Base-by-base conservation (phyloP, 1,140 invertebrate genomes). In the Aphis craccivora region DNA sequence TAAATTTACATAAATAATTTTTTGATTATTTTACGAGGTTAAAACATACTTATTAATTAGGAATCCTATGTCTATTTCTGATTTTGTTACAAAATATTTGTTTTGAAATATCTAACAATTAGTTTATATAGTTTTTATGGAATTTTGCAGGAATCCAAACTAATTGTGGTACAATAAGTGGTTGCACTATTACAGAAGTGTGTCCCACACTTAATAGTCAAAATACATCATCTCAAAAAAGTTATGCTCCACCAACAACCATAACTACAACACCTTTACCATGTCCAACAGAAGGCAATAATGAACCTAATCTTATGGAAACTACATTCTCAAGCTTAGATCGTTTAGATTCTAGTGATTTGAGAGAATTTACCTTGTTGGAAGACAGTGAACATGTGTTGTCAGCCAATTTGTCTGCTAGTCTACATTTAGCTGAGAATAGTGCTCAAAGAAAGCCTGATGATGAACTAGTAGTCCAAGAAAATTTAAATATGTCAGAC, bases 341-440 rank as follows among this genome's bases (percentile, higher is more conserved):
- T 37, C 91, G 91, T 51, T 93, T 93, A 45, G 91, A 93, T 93
- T 93, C 91, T 48, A 93, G 81, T 55, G 91, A 93, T 86, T 93
- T 93, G n/a, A 92, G 91, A 30, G 90, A 45, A 84, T 92, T 92
- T 25, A 53, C 91, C 55, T 86, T 55, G 76, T 55, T 93, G 14
- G 76, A 40, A 55, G 91, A 86, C 22, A 86, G 81, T 86, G 91
- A 93, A 84, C 91, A 93, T 25, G 91, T 92, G 23, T 93, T 93
- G 35, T 93, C 91, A 30, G 51, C 91, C 4, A 93, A 93, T 53
- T 84, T 93, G 14, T 93, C 91, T n/a, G 81, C 91, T 84, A 93
- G 91, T 23, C 43, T 93, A 84, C 91, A 93, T 37, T 93, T 93
- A 86, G 51, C 81, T 30, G 91, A 93, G 0, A 20, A n/a, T 53